Conservation (phyloP, 2,113 vertebrate genomes). For the Limnothrissa miodon region DNA sequence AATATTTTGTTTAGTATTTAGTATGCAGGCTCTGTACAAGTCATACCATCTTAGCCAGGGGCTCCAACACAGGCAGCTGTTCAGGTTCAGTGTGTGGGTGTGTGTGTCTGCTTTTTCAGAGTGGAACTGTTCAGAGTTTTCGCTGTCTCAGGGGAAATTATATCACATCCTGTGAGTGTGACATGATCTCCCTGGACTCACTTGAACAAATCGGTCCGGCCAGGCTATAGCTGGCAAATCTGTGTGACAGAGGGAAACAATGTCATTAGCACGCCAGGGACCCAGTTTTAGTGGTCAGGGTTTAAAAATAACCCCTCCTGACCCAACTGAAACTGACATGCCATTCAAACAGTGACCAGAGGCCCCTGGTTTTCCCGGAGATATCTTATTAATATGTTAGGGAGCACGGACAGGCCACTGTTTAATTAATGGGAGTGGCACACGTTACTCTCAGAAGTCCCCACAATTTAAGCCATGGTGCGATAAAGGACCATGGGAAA, state of each 20-base stretch:
- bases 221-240: slow-evolving; percentile 38
- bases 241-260: slow-evolving; percentile 67
- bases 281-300: slow-evolving; percentile 52
- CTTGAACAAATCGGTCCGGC: slow-evolving; percentile 45
- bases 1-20: too few relatives aligned
- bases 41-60: background rate
- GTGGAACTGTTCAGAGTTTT: background rate
- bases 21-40: too few relatives aligned
- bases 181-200: slow-evolving; percentile 26
- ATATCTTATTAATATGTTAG: background rate
- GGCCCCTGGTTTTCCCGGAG: slow-evolving; percentile 20
- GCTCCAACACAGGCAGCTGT: background rate
- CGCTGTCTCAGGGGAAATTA: slow-evolving; percentile 50
- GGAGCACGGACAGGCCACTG: background rate
- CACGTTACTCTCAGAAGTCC: background rate
- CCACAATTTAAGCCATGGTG: background rate
- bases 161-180: slow-evolving; percentile 34
- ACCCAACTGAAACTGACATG: slow-evolving; percentile 55
- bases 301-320: slow-evolving; percentile 67
- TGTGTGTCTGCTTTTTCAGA: background rate
- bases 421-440: background rate
- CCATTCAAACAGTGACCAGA: slow-evolving; percentile 35
- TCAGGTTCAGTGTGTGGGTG: too few relatives aligned
- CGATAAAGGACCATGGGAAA: background rate
- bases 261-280: slow-evolving; percentile 67